Evolutionary conservation across 2,113 vertebrate genomes (phyloP).

Genomic region (Spheniscus mendiculus): DNA sequence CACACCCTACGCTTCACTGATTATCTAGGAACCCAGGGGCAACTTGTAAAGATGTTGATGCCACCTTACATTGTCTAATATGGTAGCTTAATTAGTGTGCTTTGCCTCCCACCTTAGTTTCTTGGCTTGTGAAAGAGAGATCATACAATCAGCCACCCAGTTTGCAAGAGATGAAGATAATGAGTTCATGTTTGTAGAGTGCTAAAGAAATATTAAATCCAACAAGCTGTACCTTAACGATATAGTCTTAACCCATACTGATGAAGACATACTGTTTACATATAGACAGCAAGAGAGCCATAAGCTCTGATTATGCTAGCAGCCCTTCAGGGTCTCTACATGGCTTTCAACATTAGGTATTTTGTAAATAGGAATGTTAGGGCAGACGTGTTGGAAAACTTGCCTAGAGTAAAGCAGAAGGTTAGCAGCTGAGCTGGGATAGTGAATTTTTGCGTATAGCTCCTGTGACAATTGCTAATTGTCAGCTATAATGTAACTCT

Average conservation of each 20-base stretch:
- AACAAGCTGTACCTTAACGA: neutral
- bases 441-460: neutral
- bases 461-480: neutral
- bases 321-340: neutral
- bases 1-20: neutral
- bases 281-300: neutral
- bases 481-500: neutral
- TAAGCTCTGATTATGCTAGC: neutral
- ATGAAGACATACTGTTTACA: neutral
- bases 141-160: neutral
- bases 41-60: neutral
- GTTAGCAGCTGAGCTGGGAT: neutral
- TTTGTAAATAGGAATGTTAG: neutral
- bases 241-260: neutral
- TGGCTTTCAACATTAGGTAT: neutral
- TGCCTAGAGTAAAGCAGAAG: slow-evolving; percentile 3
- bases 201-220: neutral
- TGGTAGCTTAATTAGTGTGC: neutral
- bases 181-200: neutral
- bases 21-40: neutral
- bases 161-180: neutral
- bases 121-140: neutral
- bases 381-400: neutral
- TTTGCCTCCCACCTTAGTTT: slow-evolving; percentile 2
- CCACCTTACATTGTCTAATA: neutral